Evolutionary conservation across 2,888 invertebrate genomes (phyloP).

Genomic region (Dromius quadrimaculatus): DNA sequence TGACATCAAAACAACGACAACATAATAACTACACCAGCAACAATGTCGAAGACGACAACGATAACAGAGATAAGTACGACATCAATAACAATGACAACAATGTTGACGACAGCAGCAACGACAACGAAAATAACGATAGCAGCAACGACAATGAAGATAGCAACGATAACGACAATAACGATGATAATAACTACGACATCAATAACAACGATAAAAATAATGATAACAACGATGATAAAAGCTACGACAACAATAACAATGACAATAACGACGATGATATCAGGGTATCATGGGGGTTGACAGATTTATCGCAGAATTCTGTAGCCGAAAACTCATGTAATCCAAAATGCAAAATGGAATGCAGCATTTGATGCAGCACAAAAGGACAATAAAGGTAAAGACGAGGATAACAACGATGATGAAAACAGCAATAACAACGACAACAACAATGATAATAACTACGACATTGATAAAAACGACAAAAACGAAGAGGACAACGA

Average conservation of each 20-base stretch:
- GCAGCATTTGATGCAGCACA: no score
- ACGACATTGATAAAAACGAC: no score
- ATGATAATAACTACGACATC: no score
- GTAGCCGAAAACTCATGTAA: no score
- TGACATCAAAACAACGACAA: background rate
- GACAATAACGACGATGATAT: background rate
- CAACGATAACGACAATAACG: background rate
- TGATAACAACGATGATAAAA: background rate
- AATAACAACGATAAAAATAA: background rate
- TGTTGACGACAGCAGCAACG: background rate
- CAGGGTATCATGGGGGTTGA: no score
- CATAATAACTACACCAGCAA: background rate
- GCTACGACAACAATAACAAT: background rate
- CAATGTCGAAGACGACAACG: background rate
- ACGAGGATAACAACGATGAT: no score
- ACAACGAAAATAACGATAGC: background rate
- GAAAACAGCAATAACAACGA: no score
- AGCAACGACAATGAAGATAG: background rate
- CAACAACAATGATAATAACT: no score
- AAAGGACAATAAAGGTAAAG: no score
- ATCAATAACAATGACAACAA: background rate
- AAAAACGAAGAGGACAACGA: no score
- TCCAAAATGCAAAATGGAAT: no score
- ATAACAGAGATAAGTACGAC: background rate
- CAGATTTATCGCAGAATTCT: no score